These are phyloP conservation scores for Ceratina calcarata DNA, from an alignment of 1,140 invertebrate genomes.

Conservation along the genomic window DNA sequence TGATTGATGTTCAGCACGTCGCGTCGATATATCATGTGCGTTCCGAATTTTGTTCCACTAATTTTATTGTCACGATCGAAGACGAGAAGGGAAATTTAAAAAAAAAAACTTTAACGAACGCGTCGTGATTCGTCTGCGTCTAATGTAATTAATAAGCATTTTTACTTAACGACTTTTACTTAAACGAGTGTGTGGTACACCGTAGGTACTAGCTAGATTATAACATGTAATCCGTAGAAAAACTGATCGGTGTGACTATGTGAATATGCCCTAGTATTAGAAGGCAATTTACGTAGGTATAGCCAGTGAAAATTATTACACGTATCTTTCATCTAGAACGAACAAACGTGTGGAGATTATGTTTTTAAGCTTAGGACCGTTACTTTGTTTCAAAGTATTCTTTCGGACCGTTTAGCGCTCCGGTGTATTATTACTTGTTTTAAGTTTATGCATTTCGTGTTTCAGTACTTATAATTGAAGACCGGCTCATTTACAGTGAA, in stretches of 20 bases:
- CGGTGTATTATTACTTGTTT: constrained; percentile 16
- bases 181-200: constrained; percentile 71
- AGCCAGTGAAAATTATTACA: constrained; percentile 63
- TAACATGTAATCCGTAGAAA: constrained; percentile 73
- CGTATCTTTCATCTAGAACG: constrained; percentile 53
- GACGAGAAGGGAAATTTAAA: neutral
- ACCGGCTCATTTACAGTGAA: neutral
- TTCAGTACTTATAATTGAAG: constrained; percentile 31
- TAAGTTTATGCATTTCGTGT: neutral
- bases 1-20: constrained; percentile 7
- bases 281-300: constrained; percentile 64
- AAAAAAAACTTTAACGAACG: constrained; percentile 1
- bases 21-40: neutral
- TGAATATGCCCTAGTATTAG: constrained; percentile 72
- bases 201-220: constrained; percentile 67
- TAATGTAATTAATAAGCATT: constrained; percentile 74
- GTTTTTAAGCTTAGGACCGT: constrained; percentile 36
- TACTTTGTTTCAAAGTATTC: constrained; percentile 40
- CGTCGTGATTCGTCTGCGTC: constrained; percentile 72
- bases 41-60: too few species aligned
- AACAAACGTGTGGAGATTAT: constrained; percentile 40
- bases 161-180: constrained; percentile 77
- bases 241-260: constrained; percentile 76
- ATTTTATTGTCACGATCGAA: neutral
- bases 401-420: constrained; percentile 2